Evolutionary conservation across 2,113 vertebrate genomes (phyloP), one percentile per base, ranked within the genome.

Genomic region (Ailuropoda melanoleuca): DNA sequence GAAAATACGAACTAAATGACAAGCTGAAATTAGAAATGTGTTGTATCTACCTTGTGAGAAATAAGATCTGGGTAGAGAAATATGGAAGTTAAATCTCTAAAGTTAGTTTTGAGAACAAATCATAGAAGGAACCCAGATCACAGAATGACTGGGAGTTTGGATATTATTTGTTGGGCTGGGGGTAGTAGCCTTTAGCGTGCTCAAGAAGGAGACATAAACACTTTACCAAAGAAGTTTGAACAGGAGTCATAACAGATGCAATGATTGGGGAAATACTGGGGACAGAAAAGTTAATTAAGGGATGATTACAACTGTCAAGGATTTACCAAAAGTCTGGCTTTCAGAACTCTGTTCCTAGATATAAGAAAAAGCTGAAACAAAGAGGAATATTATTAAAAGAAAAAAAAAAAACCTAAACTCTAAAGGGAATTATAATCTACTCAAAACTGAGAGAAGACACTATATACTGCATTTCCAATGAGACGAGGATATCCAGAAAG

Each of bases 261-360:
- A 48, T 82, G 15, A 8, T 1, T 68, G 43, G 1, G 24, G 3
- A 0, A 50, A 62, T 15, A 43, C 10, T 26, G 34, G 7, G 0
- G 0, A 77, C 1, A 48, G 13, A 82, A 53, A 18, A 3, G 9
- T 80, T 43, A 87, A 66, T 77, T 60, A 78, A 39, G 29, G 17
- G 13, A 31, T 24, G 48, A 34, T 24, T 62, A 77, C 19, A 23
- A 3, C 56, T 56, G 14, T 88, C 43, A 94, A 37, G 14, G 5
- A 8, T 78, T 92, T 83, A 14, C 4, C 15, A 58, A 72, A 77
- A 78, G 6, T 24, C 21, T 12, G 1, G 14, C 29, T 70, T 81
- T 82, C 39, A 60, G 66, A 94, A 83, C 46, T 64, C 21, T 64
- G 12, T 12, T 48, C 24, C 39, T 7, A 72, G 19, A 50, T 78